Percentiles rank a stretch among this genome's conserved stretches.
phyloP scores from a whole-genome alignment of 2,888 invertebrate species.

The Prenolepis imparis region DNA sequence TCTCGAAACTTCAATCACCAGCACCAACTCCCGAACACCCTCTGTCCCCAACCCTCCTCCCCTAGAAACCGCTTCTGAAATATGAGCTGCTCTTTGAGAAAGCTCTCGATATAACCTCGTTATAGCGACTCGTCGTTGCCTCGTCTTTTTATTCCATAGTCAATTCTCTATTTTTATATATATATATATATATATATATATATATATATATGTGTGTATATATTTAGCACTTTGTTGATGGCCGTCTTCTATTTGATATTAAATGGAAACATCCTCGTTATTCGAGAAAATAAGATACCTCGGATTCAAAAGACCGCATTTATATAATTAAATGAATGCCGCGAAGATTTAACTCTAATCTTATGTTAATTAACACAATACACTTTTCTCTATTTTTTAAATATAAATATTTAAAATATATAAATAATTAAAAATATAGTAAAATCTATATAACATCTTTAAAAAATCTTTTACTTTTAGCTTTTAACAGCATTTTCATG shows the following conservation, averaged over 20 bases:
- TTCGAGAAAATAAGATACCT: neutral
- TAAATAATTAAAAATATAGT: neutral
- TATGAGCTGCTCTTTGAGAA: slow-evolving; percentile 53
- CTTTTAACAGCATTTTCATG: neutral
- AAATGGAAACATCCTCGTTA: neutral
- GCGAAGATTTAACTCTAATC: neutral
- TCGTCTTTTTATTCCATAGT: slow-evolving; percentile 25
- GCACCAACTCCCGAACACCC: slow-evolving; percentile 31
- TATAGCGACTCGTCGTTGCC: slow-evolving; percentile 65
- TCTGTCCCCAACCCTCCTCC: slow-evolving; percentile 1
- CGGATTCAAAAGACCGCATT: neutral
- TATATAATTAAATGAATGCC: neutral
- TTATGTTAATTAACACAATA: neutral
- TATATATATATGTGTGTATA: neutral
- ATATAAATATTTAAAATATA: neutral
- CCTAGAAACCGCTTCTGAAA: slow-evolving; percentile 40
- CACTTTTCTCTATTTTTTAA: neutral
- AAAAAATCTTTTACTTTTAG: neutral
- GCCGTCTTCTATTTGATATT: neutral
- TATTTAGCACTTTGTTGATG: slow-evolving; percentile 9
- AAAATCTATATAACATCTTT: neutral
- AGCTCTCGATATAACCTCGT: slow-evolving; percentile 70
- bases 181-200: neutral
- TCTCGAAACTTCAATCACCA: slow-evolving; percentile 51
- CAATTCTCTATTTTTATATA: neutral